Base-by-base conservation (phyloP, 1,140 invertebrate species). In the Bradysia coprophila region DNA sequence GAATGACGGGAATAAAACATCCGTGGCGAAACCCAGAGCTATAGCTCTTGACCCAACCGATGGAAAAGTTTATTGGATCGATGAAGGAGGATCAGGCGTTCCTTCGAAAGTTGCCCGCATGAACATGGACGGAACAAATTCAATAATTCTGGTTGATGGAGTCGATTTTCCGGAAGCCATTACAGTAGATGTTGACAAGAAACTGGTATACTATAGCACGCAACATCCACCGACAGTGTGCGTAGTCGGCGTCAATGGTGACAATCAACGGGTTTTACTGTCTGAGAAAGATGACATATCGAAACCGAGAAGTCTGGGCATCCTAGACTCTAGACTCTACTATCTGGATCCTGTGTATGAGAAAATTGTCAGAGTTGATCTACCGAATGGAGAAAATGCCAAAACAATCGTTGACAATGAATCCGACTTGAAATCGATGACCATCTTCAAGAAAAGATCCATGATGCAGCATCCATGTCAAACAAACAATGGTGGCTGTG, bases 41-140 rank as follows among this genome's bases (percentile, higher is more conserved):
- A 76, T 98, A 38, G 86, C 78, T 43, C 64, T 98, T 1, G 91
- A 98, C 67, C 92, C 94, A 1, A 72, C 73, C 3, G 81, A 87
- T 50, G 95, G 91, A 33, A 81, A 81, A 66, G 60, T 96, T 6
- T 96, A 91, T 63, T 98, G 94, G 93, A 73, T 93, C 2, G 95
- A 98, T 56, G 84, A 89, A 48, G 95, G 94, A 5, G 88, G 86
- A 13, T 80, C 72, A 45, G 88, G 89, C 9, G 84, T 97, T 0
- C 81, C 84, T 0, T 69, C 79, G 1, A 98, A 98, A 61, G 80
- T 99, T 20, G 92, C 78, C 0, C 75, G 78, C 49, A 89, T 89
- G 0, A 85, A 91, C 51, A 94, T 98, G 90, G 91, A 95, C 55
- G 95, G 95, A 1, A 71, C 72, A 0, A 75, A 84, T 47, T 68